phyloP scores from a whole-genome alignment of 64 coral and sea anemone genomes.

The Porites australiensis region DNA sequence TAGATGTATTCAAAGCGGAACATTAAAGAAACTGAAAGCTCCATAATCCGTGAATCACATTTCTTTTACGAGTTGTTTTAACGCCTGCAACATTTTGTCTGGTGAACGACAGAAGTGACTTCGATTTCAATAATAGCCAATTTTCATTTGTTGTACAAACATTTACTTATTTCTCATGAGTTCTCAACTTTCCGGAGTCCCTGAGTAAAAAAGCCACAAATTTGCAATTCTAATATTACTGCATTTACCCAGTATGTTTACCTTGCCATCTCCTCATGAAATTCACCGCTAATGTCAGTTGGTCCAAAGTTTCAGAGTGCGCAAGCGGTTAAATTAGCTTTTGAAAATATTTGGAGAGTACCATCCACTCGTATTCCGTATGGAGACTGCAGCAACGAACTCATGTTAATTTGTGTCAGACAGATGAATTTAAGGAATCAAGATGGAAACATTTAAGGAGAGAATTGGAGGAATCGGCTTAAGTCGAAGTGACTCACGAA shows the following conservation, averaged over 20 bases:
- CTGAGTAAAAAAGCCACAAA: neutral
- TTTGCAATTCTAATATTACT: conserved; percentile 46
- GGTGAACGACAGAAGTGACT: neutral
- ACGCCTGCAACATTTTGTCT: neutral
- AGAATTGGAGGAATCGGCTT: neutral
- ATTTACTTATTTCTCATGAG: neutral
- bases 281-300: neutral
- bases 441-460: conserved; percentile 34
- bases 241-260: neutral
- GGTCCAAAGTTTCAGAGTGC: neutral
- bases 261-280: neutral
- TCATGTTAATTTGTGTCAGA: neutral
- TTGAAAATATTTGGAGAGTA: neutral
- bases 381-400: too few species aligned
- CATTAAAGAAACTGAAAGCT: too few species aligned
- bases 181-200: too few species aligned
- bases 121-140: neutral
- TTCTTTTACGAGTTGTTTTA: neutral
- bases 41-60: too few species aligned
- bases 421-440: too few species aligned
- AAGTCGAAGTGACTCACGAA: conserved; percentile 22
- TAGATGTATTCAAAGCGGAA: too few species aligned
- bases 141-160: neutral
- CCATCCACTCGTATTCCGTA: too few species aligned
- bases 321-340: neutral